A percentile compares a stretch with the other conserved stretches of the same genome.
Evolutionary conservation across 2,888 invertebrate species (phyloP).

Genomic region (Eupithecia subumbrata): DNA sequence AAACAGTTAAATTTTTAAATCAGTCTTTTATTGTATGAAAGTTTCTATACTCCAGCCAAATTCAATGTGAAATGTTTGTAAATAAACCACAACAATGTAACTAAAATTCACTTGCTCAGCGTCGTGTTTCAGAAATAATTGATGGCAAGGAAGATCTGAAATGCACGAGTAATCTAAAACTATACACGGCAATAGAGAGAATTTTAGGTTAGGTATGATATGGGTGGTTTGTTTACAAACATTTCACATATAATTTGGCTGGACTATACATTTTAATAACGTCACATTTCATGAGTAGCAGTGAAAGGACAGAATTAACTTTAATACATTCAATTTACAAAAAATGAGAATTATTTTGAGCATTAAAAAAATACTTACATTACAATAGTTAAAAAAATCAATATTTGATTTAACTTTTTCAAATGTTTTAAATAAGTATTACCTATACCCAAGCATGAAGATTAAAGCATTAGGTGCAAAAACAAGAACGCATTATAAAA

Average conservation of each 20-base stretch:
- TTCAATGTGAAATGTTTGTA: not conserved
- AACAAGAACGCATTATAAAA: constrained; percentile 58
- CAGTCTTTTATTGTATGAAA: not conserved
- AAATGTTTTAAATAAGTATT: too few species aligned
- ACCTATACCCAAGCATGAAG: constrained; percentile 1
- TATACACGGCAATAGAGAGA: not conserved
- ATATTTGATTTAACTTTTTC: not conserved
- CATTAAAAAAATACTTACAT: not conserved
- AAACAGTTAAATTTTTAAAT: not conserved
- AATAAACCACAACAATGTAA: not conserved
- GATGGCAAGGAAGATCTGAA: too few species aligned
- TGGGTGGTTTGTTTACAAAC: not conserved
- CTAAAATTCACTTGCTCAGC: not conserved
- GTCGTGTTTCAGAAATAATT: not conserved
- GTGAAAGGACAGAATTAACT: not conserved
- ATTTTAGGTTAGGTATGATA: not conserved
- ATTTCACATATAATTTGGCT: not conserved
- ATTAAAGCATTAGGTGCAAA: constrained; percentile 1
- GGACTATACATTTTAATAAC: not conserved
- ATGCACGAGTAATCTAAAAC: too few species aligned
- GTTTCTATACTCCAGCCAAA: not conserved
- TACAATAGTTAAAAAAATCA: not conserved
- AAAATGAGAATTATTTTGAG: not conserved
- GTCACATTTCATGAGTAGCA: not conserved
- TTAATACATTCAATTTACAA: not conserved